These are phyloP conservation scores for Rutilus rutilus DNA, from an alignment of 2,113 vertebrate species.

Conservation along the genomic window DNA sequence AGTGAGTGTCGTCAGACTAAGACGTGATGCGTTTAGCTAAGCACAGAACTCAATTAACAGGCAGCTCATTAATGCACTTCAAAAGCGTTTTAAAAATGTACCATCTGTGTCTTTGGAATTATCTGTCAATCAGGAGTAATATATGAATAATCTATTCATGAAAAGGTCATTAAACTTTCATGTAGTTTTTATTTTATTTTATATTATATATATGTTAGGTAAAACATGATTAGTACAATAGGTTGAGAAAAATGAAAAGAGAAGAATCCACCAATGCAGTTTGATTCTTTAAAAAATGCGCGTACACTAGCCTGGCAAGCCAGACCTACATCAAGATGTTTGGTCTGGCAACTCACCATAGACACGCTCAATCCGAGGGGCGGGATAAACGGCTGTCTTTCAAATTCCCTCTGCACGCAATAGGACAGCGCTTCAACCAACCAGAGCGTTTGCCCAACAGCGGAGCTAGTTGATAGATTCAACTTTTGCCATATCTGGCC, in stretches of 20 bases:
- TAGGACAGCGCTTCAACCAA: too few species aligned
- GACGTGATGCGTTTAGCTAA: background rate
- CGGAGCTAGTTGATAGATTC: too few species aligned
- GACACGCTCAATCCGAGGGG: too few species aligned
- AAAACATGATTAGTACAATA: background rate
- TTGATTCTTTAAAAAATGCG: background rate
- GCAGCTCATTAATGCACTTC: conserved; percentile 5
- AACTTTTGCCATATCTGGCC: too few species aligned
- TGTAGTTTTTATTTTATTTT: too few species aligned
- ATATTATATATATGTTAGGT: background rate
- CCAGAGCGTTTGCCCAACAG: too few species aligned
- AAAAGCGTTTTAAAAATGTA: conserved; percentile 2
- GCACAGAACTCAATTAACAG: background rate
- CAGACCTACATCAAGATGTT: too few species aligned
- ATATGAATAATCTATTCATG: background rate
- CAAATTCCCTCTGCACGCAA: too few species aligned
- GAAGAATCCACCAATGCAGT: background rate
- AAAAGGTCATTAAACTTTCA: background rate
- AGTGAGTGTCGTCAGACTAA: conserved; percentile 1
- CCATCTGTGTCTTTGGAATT: background rate
- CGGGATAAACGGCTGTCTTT: too few species aligned
- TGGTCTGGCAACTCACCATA: too few species aligned
- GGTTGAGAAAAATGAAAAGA: background rate
- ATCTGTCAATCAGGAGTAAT: background rate
- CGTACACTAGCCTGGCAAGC: too few species aligned